Base-by-base conservation (phyloP, 2,888 invertebrate genomes). In the Pantelozetes paolii region DNA sequence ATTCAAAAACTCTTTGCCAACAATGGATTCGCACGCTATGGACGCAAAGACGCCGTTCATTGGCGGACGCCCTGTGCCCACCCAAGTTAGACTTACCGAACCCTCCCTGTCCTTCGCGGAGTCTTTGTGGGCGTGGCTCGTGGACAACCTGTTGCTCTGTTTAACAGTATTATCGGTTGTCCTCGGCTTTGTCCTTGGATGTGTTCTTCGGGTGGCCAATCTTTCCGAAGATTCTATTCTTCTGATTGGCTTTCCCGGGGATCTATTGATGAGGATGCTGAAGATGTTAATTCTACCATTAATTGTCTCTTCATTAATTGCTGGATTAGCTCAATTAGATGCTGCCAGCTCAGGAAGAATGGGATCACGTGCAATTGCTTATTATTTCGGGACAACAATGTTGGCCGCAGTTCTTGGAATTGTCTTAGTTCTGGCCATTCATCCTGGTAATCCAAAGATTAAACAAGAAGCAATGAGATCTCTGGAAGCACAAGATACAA, bases 201-300 rank as follows among this genome's bases (percentile, higher is more conserved):
- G 87, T 78, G 77, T 85, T 18, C 83, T 86, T 8, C 83, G 87
- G 40, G 77, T 83, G 40, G 82, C 82, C 26, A 78, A 83, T 54
- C 84, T 84, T 36, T 48, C 40, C 28, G 75, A 71, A 36, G 74
- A 85, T 75, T 82, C 85, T 54, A 84, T 88, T 73, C 84, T 85
- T 83, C 82, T 88, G 59, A 83, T 89, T 75, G 84, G 85, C 64
- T 88, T 89, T 80, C 88, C 88, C 1, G 88, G 88, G 80, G 88
- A 89, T 78, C 83, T 88, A 11, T 84, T 89, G 73, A 88, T 89
- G 87, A 82, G 88, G 75, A 84, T 87, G 81, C 82, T 88, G 74
- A 89, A 89, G 82, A 87, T 88, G 87, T 85, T 89, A 79, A 88
- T 88, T 77, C 83, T 88, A 30, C 88, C 88, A 9, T 85, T 88